These are phyloP conservation scores for Medauroidea extradentata DNA, from an alignment of 1,140 invertebrate genomes.

Conservation along the genomic window DNA sequence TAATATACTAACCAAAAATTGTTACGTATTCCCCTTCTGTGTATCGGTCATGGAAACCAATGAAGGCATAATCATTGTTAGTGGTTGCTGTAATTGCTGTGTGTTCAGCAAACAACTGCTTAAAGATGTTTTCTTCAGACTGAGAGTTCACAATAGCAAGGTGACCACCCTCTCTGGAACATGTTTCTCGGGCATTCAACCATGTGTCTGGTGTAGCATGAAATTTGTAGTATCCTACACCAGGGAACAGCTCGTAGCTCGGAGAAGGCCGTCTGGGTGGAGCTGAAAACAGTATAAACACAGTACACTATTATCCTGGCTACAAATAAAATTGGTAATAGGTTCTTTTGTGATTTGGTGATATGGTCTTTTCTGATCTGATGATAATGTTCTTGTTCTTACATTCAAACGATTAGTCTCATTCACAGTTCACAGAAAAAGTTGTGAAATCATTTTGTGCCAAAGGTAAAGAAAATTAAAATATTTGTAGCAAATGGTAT, in stretches of 20 bases:
- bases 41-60: conserved; percentile 43
- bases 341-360: no score
- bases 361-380: no score
- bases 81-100: conserved; percentile 30
- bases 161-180: conserved; percentile 36
- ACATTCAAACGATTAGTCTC: no score
- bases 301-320: no score
- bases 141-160: conserved; percentile 38
- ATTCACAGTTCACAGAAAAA: no score
- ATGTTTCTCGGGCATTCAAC: conserved; percentile 37
- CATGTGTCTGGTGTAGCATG: conserved; percentile 36
- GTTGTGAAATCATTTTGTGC: no score
- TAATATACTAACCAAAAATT: conserved; percentile 29
- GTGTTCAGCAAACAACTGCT: conserved; percentile 35
- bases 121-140: conserved; percentile 39
- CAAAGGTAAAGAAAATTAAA: no score
- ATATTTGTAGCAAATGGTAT: no score
- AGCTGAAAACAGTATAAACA: background rate
- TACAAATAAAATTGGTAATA: no score
- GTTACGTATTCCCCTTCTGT: conserved; percentile 42
- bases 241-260: conserved; percentile 10
- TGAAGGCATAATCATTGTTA: conserved; percentile 32
- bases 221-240: conserved; percentile 36
- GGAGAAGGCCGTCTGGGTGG: background rate
- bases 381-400: no score